Conservation (phyloP, 2,113 vertebrate species). For the Lamprotornis superbus region DNA sequence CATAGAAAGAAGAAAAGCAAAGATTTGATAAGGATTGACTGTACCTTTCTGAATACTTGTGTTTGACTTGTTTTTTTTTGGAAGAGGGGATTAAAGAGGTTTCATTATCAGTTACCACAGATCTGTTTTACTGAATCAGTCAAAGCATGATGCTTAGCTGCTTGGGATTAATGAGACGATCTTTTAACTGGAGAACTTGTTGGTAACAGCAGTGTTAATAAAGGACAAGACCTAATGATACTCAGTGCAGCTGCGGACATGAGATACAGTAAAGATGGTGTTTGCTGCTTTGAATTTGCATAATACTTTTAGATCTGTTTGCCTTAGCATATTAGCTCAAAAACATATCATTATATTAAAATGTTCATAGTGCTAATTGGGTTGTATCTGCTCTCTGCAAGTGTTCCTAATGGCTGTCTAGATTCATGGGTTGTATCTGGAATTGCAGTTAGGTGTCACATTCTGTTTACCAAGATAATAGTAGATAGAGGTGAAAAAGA, state of each 20-base stretch:
- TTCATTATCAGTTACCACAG: conserved; percentile 31
- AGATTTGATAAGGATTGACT: conserved; percentile 40
- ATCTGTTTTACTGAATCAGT: conserved; percentile 40
- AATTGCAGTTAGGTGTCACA: background rate
- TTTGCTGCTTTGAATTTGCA: background rate
- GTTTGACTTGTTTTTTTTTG: background rate
- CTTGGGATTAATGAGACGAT: conserved; percentile 32
- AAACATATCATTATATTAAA: background rate
- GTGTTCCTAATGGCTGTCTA: background rate
- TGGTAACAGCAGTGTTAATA: background rate
- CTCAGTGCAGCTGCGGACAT: background rate
- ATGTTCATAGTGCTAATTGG: conserved; percentile 1
- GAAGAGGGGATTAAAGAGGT: conserved; percentile 51
- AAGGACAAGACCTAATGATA: background rate
- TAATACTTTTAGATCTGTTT: background rate
- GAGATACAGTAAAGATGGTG: background rate
- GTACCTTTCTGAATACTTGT: background rate
- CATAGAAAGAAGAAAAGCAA: background rate
- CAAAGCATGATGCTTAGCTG: conserved; percentile 47
- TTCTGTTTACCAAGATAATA: background rate
- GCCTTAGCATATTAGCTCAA: background rate
- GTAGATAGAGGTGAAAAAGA: background rate
- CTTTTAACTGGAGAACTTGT: conserved; percentile 1
- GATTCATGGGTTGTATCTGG: background rate
- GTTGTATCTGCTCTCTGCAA: background rate